These are phyloP conservation scores for Trypoxylon attenuatum DNA, from an alignment of 2,888 invertebrate species.

Conservation along the genomic window DNA sequence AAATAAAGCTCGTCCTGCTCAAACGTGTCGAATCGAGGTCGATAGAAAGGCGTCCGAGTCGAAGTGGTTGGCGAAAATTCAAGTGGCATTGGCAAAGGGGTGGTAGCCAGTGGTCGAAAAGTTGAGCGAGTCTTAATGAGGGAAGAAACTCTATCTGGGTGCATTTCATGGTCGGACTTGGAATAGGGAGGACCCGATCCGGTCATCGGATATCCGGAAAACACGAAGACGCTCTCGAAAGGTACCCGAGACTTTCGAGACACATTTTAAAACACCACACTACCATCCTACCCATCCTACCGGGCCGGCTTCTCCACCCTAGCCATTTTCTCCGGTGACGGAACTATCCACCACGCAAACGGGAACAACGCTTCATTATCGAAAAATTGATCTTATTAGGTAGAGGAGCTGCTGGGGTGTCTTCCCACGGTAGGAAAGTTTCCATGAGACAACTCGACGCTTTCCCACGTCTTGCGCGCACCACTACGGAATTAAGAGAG, in stretches of 20 bases:
- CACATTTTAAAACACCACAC: conserved; percentile 53
- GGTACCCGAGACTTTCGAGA: conserved; percentile 61
- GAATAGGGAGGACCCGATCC: no score
- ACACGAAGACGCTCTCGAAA: conserved; percentile 59
- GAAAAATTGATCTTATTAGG: conserved; percentile 74
- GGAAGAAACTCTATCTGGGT: no score
- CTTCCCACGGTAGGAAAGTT: no score
- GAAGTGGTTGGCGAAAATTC: no score
- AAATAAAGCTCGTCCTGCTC: no score
- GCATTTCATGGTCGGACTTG: no score
- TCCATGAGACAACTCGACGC: conserved; percentile 49
- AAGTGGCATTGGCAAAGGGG: no score
- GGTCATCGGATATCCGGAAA: conserved; percentile 45
- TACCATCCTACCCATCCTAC: conserved; percentile 5
- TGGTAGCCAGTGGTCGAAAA: no score
- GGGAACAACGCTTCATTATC: conserved; percentile 67
- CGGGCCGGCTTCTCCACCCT: conserved; percentile 5
- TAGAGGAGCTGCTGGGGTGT: conserved; percentile 38
- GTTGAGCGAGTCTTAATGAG: no score
- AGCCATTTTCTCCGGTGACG: not conserved
- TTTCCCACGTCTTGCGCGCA: conserved; percentile 43
- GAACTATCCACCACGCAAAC: conserved; percentile 29
- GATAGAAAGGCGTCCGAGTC: no score
- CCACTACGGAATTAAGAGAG: conserved; percentile 27
- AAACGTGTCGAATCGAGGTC: no score